These are phyloP conservation scores for Drosophila lini DNA, from an alignment of 1,140 invertebrate species.

Conservation along the genomic window DNA sequence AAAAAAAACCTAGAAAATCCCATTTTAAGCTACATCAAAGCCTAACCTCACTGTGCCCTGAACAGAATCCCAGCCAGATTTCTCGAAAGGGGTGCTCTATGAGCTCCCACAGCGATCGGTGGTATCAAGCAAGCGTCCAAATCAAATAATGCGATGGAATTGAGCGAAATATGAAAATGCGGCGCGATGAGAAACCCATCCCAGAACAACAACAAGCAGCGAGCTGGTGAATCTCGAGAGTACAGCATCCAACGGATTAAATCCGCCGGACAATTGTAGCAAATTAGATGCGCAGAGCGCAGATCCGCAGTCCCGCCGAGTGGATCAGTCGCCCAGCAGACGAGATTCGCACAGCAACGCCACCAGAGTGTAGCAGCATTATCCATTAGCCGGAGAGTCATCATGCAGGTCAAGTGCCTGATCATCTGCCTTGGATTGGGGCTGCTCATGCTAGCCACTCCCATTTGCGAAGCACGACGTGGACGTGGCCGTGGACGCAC, in stretches of 20 bases:
- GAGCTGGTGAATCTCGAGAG: conserved; percentile 30
- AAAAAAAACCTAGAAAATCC: neutral
- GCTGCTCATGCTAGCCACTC: conserved; percentile 71
- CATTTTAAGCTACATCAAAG: neutral
- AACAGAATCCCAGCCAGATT: conserved; percentile 25
- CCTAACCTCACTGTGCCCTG: conserved; percentile 46
- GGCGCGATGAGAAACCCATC: conserved; percentile 44
- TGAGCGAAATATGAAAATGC: conserved; percentile 62
- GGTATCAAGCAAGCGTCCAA: conserved; percentile 55
- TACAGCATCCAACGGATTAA: conserved; percentile 39
- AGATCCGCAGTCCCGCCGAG: conserved; percentile 17
- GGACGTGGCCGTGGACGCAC: conserved; percentile 88
- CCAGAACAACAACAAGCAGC: conserved; percentile 24
- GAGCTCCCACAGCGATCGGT: conserved; percentile 34
- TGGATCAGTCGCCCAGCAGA: conserved; percentile 64
- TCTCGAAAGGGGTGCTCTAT: conserved; percentile 59
- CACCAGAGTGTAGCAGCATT: conserved; percentile 15
- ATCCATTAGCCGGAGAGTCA: conserved; percentile 41
- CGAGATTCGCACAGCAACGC: conserved; percentile 73
- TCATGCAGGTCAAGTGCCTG: conserved; percentile 75
- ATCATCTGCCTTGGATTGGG: conserved; percentile 66
- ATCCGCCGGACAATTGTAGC: conserved; percentile 64
- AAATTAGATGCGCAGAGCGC: conserved; percentile 59
- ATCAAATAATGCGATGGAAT: conserved; percentile 73
- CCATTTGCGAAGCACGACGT: conserved; percentile 85